Base-by-base conservation (phyloP, 1,140 invertebrate species). In the Aphelinus atriplicis region DNA sequence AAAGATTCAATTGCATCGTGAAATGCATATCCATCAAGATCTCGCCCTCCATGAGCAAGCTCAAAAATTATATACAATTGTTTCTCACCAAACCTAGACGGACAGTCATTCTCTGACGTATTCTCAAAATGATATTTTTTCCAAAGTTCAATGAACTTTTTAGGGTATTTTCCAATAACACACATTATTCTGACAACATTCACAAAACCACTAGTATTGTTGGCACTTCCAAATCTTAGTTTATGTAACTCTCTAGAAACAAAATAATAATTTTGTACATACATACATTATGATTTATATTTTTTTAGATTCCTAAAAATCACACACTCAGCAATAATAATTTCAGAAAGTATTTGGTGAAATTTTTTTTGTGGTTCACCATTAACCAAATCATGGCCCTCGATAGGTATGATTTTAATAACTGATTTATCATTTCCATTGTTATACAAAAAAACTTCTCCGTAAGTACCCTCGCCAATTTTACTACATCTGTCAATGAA, bases 391-490 rank as follows among this genome's bases (percentile, higher is more conserved):
- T 88, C 78, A n/a, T 86, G 80, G 3, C 95, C 95, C 83, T 95
- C 94, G 61, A 96, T 93, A 1, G 95, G 95, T 74, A 96, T 94
- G 56, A 96, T 90, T 89, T 96, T 97, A 79, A 96, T 89, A n/a
- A 96, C 94, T 56, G 91, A 90, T 53, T 80, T 82, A 3, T 84
- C 79, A 76, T 86, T 81, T 5, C 82, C 83, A 46, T 89, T 88
- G 58, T 90, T 89, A 79, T 92, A 90, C 51, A 93, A 85, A 82
- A 95, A 98, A 3, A 97, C 96, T 88, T 98, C 96, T 1, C 96
- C 96, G 82, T 95, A 98, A 42, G 96, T 94, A 42, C 96, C 96
- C 89, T 98, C 96, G 6, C 95, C 96, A 79, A 97, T 94, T 90
- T 97, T 98, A 76, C 89, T 90, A 81, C 94, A 93, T 65, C 91